Percentiles rank a stretch among this genome's conserved stretches.
phyloP scores from a whole-genome alignment of 2,888 invertebrate species.

The Mechanitis mazaeus region DNA sequence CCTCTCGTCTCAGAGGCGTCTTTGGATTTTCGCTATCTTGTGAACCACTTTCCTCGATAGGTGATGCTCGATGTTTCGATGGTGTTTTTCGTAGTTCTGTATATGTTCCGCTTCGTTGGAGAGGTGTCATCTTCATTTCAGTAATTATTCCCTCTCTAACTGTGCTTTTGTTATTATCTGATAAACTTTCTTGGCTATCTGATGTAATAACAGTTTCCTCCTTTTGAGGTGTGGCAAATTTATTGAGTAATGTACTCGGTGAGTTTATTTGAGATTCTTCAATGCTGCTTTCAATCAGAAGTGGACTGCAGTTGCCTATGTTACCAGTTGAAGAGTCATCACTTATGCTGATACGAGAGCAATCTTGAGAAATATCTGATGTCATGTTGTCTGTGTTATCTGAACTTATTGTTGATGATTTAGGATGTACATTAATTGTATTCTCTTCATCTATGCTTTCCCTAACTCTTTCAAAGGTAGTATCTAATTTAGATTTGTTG shows the following conservation, averaged over 20 bases:
- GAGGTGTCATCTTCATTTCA: not conserved
- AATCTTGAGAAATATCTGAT: conserved; percentile 43
- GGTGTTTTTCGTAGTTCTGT: conserved; percentile 15
- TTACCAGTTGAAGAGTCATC: conserved; percentile 54
- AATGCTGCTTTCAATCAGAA: conserved; percentile 61
- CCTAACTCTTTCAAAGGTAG: conserved; percentile 46
- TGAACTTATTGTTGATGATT: conserved; percentile 43
- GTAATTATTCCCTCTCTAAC: not conserved
- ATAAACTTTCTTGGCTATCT: not conserved
- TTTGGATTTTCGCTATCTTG: not conserved
- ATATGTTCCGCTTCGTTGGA: conserved; percentile 14
- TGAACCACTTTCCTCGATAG: not conserved
- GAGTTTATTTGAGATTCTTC: conserved; percentile 41
- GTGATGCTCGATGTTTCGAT: conserved; percentile 5
- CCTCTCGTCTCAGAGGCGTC: conserved; percentile 42
- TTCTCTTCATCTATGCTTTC: conserved; percentile 8
- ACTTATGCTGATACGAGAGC: conserved; percentile 55
- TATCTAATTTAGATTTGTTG: conserved; percentile 30
- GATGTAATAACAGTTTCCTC: not conserved
- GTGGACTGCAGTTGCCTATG: conserved; percentile 53
- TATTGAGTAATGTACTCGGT: conserved; percentile 4
- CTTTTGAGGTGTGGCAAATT: not conserved
- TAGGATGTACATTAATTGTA: conserved; percentile 3
- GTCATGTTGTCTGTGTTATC: conserved; percentile 42
- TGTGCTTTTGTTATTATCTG: not conserved